Percentiles rank a stretch among this genome's conserved stretches.
These are phyloP conservation scores for Drosophila algonquin DNA, from an alignment of 2,888 invertebrate species.

Conservation along the genomic window DNA sequence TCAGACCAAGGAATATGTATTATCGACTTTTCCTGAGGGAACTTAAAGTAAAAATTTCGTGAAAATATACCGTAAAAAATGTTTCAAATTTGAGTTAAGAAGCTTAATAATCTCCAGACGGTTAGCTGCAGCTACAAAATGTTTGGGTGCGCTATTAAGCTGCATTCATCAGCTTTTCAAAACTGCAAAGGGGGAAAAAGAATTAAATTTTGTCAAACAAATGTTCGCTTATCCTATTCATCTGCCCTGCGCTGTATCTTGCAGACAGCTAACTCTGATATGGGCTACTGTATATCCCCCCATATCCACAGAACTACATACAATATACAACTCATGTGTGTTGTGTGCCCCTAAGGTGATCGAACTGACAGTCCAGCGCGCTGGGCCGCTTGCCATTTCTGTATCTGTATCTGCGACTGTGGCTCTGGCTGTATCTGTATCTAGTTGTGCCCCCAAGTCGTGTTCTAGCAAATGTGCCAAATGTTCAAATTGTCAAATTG, in stretches of 20 bases:
- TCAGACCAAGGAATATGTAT: too few relatives aligned
- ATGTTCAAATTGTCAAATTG: constrained; percentile 71
- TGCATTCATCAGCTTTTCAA: too few relatives aligned
- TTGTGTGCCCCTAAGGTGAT: constrained; percentile 31
- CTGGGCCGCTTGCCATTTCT: constrained; percentile 5
- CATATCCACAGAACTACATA: background rate
- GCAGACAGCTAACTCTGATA: background rate
- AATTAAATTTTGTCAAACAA: too few relatives aligned
- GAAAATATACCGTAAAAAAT: too few relatives aligned
- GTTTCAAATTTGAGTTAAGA: too few relatives aligned
- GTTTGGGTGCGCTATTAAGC: too few relatives aligned
- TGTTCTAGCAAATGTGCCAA: constrained; percentile 66
- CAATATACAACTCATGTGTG: constrained; percentile 14
- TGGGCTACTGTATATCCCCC: constrained; percentile 23
- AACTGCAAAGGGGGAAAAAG: too few relatives aligned
- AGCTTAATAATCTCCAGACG: too few relatives aligned
- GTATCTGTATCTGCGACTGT: background rate
- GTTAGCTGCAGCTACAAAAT: too few relatives aligned
- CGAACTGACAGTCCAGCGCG: constrained; percentile 26
- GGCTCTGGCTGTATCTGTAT: constrained; percentile 17
- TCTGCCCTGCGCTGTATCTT: background rate
- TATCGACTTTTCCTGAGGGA: too few relatives aligned
- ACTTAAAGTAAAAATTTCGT: too few relatives aligned
- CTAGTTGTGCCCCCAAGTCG: constrained; percentile 52
- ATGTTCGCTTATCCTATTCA: background rate